Percentiles rank a stretch among this genome's conserved stretches.
phyloP scores from a whole-genome alignment of 2,113 vertebrate genomes.

The Indicator maculatus region DNA sequence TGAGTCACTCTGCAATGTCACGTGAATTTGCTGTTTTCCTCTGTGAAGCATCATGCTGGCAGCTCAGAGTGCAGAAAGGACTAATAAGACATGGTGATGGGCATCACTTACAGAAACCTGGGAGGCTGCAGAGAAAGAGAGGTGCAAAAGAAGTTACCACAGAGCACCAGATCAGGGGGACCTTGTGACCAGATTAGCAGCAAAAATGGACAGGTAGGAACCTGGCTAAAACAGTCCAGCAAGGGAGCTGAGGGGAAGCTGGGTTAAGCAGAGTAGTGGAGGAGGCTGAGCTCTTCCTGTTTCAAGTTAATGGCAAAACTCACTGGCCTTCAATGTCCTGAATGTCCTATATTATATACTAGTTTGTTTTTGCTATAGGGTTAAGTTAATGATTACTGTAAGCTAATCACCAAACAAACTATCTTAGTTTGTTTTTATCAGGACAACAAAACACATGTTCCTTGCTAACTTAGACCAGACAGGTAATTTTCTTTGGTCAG shows the following conservation, averaged over 20 bases:
- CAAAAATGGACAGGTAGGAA: background rate
- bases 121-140: background rate
- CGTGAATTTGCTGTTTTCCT: background rate
- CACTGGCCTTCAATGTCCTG: background rate
- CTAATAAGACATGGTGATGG: background rate
- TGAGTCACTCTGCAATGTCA: background rate
- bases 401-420: background rate
- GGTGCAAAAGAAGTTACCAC: background rate
- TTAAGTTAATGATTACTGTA: background rate
- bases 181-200: background rate
- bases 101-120: background rate
- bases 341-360: background rate
- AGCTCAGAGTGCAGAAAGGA: background rate
- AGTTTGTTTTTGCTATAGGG: background rate
- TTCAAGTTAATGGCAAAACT: background rate
- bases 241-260: background rate
- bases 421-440: background rate
- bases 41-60: background rate
- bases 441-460: background rate
- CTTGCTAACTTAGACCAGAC: background rate
- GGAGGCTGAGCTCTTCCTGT: background rate
- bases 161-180: accelerated
- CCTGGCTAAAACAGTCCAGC: background rate
- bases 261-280: background rate
- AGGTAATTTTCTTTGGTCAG: background rate